Evolutionary conservation across 2,113 vertebrate genomes (phyloP).

Genomic region (Ancistrus triradiatus): DNA sequence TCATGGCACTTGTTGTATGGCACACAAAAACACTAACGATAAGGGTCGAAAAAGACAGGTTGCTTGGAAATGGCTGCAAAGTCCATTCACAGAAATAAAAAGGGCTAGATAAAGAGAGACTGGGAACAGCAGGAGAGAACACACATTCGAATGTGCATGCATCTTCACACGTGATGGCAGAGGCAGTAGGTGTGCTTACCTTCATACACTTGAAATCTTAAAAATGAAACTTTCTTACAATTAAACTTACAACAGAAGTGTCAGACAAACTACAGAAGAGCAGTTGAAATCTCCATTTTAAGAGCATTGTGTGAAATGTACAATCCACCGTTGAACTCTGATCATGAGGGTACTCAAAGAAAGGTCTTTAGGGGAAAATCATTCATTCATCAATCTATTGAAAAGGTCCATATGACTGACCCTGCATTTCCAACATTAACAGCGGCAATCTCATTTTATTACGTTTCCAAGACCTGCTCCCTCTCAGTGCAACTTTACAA

Average conservation of each 20-base stretch:
- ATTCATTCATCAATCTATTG: background rate
- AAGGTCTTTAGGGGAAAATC: constrained; percentile 6
- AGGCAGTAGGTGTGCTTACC: constrained; percentile 26
- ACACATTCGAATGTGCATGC: constrained; percentile 31
- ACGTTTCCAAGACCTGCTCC: background rate
- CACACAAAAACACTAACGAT: constrained; percentile 39
- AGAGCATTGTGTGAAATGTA: constrained; percentile 31
- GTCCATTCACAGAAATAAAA: constrained; percentile 18
- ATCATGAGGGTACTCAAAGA: constrained; percentile 7
- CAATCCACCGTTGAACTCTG: constrained; percentile 5
- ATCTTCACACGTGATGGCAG: constrained; percentile 25
- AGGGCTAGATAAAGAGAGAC: constrained; percentile 22
- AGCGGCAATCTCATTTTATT: constrained; percentile 4
- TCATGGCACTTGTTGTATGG: constrained; percentile 40
- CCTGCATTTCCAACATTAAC: constrained; percentile 25
- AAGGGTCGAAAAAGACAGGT: background rate
- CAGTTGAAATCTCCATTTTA: constrained; percentile 26
- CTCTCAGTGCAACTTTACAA: too few relatives aligned
- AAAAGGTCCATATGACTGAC: constrained; percentile 3
- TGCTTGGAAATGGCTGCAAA: constrained; percentile 8
- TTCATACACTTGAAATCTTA: constrained; percentile 17
- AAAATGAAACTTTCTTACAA: constrained; percentile 15
- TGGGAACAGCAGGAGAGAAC: constrained; percentile 35
- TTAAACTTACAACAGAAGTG: constrained; percentile 14
- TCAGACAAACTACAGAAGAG: constrained; percentile 13